phyloP scores from a whole-genome alignment of 1,140 invertebrate species.

The Centruroides sculpturatus region DNA sequence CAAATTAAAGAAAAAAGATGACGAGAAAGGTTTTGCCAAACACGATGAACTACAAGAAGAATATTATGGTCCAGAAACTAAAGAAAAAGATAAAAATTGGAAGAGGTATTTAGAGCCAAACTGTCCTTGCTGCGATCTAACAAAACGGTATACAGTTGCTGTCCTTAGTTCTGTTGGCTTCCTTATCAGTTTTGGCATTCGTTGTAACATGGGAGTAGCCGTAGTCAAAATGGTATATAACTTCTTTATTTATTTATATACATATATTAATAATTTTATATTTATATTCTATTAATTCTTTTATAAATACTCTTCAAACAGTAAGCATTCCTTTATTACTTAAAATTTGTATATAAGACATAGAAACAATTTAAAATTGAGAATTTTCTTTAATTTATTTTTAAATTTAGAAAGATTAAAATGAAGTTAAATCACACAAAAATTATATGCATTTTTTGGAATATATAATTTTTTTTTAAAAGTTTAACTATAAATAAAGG shows the following conservation, averaged over 20 bases:
- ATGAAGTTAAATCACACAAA: too few relatives aligned
- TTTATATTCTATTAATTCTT: too few relatives aligned
- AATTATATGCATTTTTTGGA: too few relatives aligned
- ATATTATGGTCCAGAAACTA: constrained; percentile 24
- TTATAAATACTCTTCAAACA: too few relatives aligned
- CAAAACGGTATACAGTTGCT: constrained; percentile 74
- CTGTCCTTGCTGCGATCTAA: constrained; percentile 57
- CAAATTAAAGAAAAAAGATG: constrained; percentile 22
- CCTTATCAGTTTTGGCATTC: constrained; percentile 84
- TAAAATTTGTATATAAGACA: too few relatives aligned
- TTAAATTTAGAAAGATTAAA: too few relatives aligned
- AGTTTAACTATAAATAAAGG: too few relatives aligned
- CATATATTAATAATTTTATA: too few relatives aligned
- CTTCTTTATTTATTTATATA: constrained; percentile 15
- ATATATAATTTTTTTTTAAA: too few relatives aligned
- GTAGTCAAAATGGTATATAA: constrained; percentile 56
- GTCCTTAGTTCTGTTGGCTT: constrained; percentile 74
- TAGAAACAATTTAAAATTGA: too few relatives aligned
- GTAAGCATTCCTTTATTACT: too few relatives aligned
- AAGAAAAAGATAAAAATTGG: constrained; percentile 11
- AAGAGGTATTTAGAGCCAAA: constrained; percentile 43
- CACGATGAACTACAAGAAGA: constrained; percentile 30
- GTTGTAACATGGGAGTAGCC: constrained; percentile 93
- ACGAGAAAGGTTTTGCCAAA: constrained; percentile 28
- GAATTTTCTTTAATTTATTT: too few relatives aligned